Evolutionary conservation across 2,888 invertebrate genomes (phyloP).

Genomic region (Xestoiulus laeticollis): DNA sequence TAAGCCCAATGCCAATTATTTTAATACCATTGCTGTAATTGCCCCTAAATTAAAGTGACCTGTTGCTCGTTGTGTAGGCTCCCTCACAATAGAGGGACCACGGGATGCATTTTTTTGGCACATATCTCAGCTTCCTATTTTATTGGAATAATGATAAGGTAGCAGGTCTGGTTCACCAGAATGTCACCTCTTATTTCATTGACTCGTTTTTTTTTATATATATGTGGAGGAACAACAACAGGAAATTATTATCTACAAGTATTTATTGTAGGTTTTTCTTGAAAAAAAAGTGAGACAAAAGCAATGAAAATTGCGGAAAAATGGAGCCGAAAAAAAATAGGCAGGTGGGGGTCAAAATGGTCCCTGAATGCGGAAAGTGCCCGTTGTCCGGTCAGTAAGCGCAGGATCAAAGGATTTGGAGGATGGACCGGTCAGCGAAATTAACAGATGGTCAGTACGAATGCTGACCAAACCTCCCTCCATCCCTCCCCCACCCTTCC

Average conservation of each 20-base stretch:
- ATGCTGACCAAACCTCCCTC: not conserved
- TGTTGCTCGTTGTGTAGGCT: not conserved
- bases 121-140: not conserved
- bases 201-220: not conserved
- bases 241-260: slow-evolving; percentile 44
- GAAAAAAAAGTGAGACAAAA: slow-evolving; percentile 22
- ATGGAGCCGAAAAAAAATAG: slow-evolving; percentile 29
- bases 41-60: not conserved
- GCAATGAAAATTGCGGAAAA: slow-evolving; percentile 32
- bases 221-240: slow-evolving; percentile 13
- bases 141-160: not conserved
- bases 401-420: slow-evolving; percentile 46
- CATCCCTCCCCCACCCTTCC: not conserved
- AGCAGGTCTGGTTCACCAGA: not conserved
- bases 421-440: slow-evolving; percentile 17
- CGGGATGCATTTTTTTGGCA: not conserved
- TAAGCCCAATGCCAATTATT: slow-evolving; percentile 30
- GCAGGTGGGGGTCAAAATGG: slow-evolving; percentile 45
- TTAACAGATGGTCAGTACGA: slow-evolving; percentile 45
- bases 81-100: not conserved
- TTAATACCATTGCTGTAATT: slow-evolving; percentile 12
- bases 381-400: not conserved
- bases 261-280: slow-evolving; percentile 49
- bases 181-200: slow-evolving; percentile 22
- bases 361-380: slow-evolving; percentile 6